Base-by-base conservation (phyloP, 2,113 vertebrate genomes). In the Mesembrinibis cayennensis region DNA sequence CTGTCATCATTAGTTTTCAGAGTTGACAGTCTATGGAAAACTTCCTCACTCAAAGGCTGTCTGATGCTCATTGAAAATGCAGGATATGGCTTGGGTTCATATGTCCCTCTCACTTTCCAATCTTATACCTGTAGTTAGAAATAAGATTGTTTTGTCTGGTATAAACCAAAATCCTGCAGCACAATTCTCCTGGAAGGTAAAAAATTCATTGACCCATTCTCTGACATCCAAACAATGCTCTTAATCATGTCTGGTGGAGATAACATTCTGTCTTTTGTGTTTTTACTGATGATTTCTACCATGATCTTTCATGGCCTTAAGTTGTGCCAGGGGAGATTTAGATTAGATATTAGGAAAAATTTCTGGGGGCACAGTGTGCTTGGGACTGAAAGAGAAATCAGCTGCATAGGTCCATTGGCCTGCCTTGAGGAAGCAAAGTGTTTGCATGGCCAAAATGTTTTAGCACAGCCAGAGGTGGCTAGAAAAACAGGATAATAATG, bases 141-240 rank as follows among this genome's bases (percentile, higher is more conserved):
- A 80, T 30, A 56, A 63, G 3, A 36, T 25, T 29, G 2, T 52
- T 87, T 91, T 88, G 49, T 69, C 11, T 3, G 34, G 4, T 40
- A 26, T 16, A 30, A 93, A 72, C 0, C 0, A 0, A 92, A 90
- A 90, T 70, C 25, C 30, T 36, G 29, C 2, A 0, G 7, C 10
- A 29, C 5, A 13, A 17, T 74, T 84, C 40, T 82, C 20, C 47
- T 79, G 47, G 25, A 50, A 85, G 29, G 47, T 34, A 83, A 45
- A 80, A 69, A 62, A 14, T 5, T 6, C 3, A 27, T 50, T 27
- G 32, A 62, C 13, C 16, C 7, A 3, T 58, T 74, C 36, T 81
- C 62, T 90, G 58, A 25, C 55, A 50, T 49, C 14, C 20, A 30
- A 71, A 78, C 15, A 70, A 47, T 20, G 21, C 19, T 79, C 23